A percentile compares a stretch with the other conserved stretches of the same genome.
Conservation (phyloP, 2,113 vertebrate species). For the Clarias gariepinus region DNA sequence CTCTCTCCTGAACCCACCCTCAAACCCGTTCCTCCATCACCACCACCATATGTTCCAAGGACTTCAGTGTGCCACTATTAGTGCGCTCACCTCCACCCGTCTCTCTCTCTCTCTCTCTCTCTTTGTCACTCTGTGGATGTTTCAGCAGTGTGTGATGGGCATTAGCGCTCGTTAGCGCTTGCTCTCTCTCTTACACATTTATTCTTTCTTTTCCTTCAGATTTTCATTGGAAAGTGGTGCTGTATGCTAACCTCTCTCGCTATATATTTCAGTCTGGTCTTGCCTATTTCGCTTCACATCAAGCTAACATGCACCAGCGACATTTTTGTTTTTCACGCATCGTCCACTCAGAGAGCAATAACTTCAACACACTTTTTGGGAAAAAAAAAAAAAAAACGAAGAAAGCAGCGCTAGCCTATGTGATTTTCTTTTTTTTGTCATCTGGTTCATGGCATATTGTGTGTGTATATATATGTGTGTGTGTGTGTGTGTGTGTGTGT, state of each 20-base stretch:
- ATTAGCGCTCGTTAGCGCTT: background rate
- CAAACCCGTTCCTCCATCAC: background rate
- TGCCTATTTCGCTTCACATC: background rate
- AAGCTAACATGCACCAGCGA: constrained; percentile 29
- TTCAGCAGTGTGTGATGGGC: background rate
- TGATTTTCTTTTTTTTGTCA: background rate
- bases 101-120: background rate
- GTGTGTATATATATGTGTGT: background rate
- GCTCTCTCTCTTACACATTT: constrained; percentile 39
- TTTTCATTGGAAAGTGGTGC: constrained; percentile 65
- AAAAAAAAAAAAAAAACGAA: background rate
- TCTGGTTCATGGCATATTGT: background rate
- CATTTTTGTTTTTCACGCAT: constrained; percentile 38
- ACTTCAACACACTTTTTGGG: background rate
- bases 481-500: constrained; percentile 6
- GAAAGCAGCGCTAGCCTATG: background rate
- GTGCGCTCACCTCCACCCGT: constrained; percentile 73
- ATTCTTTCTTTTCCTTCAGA: constrained; percentile 41
- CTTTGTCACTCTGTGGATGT: background rate
- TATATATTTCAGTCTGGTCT: background rate
- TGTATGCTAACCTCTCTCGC: constrained; percentile 52
- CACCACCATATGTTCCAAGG: constrained; percentile 64
- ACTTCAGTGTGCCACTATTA: constrained; percentile 76
- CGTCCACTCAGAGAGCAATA: constrained; percentile 47
- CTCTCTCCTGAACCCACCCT: background rate